Base-by-base conservation (phyloP, 2,888 invertebrate genomes). In the Hedya salicella region DNA sequence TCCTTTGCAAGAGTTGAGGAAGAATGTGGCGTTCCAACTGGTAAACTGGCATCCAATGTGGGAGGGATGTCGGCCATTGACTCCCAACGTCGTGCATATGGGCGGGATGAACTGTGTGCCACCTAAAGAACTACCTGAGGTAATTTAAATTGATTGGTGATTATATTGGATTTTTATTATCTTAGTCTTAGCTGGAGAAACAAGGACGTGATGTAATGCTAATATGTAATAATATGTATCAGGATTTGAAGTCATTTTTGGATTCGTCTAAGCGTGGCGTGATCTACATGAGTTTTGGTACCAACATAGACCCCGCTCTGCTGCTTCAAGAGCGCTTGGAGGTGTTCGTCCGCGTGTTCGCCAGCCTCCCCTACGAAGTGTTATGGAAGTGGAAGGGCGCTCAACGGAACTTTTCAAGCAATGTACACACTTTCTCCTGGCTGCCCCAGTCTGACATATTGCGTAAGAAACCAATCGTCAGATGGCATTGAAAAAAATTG, bases 221-320 rank as follows among this genome's bases (percentile, higher is more conserved):
- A n/a, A n/a, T 25, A 4, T 25, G 3, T 25, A 25, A 6, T 25
- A 17, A 25, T 4, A 4, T 25, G 6, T 78, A 76, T 9, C 69
- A 88, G 64, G 64, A 64, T 5, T 39, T 68, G 2, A 32, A 56
- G 11, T 14, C 17, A 9, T 61, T 54, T 8, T 8, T 68, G 39
- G 64, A 68, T 32, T 42, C 21, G 4, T 64, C 49, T 0, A 13
- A 9, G 4, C 11, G 36, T 57, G 68, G 68, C 16, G 68, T 81
- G 0, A 78, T 84, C 2, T 82, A 84, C 39, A 67, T 80, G 2
- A 85, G 86, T 69, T 82, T 84, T 42, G 86, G 86, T 0, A 82
- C 82, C 25, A 80, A 80, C 54, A 73, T 79, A 0, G 62, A 74
- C 14, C 61, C 76, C 2, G 44, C 76, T 14, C 17, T 71, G 1